Percentiles rank a stretch among this genome's conserved stretches.
phyloP scores from a whole-genome alignment of 2,797 vertebrate species.

The Takifugu rubripes region DNA sequence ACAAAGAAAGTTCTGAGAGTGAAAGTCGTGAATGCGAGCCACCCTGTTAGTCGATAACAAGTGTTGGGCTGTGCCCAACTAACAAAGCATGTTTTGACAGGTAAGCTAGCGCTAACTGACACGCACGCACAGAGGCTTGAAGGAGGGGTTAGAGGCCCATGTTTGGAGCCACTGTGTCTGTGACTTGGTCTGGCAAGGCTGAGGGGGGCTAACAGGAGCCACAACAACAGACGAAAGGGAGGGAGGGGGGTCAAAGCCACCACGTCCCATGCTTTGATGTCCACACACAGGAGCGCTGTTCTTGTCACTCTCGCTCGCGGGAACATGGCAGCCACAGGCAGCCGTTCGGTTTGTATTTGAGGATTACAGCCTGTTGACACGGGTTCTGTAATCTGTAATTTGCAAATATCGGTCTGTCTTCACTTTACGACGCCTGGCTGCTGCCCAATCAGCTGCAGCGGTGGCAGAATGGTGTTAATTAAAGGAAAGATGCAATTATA shows the following conservation, averaged over 20 bases:
- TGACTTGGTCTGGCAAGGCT: conserved; percentile 42
- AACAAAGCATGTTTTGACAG: conserved; percentile 77
- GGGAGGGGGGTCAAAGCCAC: conserved; percentile 38
- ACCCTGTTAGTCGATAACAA: conserved; percentile 64
- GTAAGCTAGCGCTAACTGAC: conserved; percentile 46
- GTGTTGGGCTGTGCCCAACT: conserved; percentile 33
- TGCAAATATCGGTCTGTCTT: conserved; percentile 32
- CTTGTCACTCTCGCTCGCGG: conserved; percentile 42
- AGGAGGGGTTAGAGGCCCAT: conserved; percentile 58
- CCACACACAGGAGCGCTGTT: conserved; percentile 29
- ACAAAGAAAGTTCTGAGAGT: conserved; percentile 42
- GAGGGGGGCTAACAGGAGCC: conserved; percentile 50
- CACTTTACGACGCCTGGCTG: conserved; percentile 19
- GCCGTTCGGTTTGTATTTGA: conserved; percentile 22
- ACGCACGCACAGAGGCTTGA: conserved; percentile 33
- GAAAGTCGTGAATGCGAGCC: conserved; percentile 48
- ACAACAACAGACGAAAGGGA: conserved; percentile 55
- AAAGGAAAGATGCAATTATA: not conserved
- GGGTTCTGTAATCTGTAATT: conserved; percentile 24
- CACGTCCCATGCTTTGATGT: conserved; percentile 57
- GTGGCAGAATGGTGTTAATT: conserved; percentile 7
- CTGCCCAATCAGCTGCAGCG: conserved; percentile 3
- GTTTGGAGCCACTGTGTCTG: conserved; percentile 77
- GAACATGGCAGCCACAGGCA: conserved; percentile 10
- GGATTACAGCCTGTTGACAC: conserved; percentile 28